Base-by-base conservation (phyloP, 2,113 vertebrate genomes). In the Xenopus laevis region DNA sequence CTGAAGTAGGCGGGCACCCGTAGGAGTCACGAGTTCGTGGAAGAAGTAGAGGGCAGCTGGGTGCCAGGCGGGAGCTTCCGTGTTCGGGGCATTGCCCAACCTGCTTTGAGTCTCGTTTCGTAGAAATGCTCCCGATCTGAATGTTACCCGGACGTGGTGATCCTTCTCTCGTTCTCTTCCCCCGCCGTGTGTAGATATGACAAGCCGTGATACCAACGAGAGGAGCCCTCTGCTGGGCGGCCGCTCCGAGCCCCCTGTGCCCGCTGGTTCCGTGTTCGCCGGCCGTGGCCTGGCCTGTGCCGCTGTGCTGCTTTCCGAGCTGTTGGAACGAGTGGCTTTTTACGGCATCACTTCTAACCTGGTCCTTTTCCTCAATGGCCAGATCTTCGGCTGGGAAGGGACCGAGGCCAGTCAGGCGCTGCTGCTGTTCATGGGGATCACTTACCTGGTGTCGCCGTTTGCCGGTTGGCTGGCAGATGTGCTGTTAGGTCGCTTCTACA, bases 381-480 rank as follows among this genome's bases (percentile, higher is more conserved):
- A 83, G 9, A 92, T 94, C 13, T 96, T 96, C 45, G 83, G 81
- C 80, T 99, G 97, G 97, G 91, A 98, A 81, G 97, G 95, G 0
- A 88, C 96, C 0, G 86, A 93, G 83, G 95, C 97, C 68, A 98
- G 95, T 83, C 95, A 98, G 90, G 92, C 93, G 10, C 89, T 94
- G 53, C 89, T 99, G 77, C 83, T 98, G 82, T 98, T 99, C 88
- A 96, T 98, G 97, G 97, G 96, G 78, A 86, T 98, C 71, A 95
- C 94, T 1, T 99, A 98, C 87, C 84, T 99, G 83, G 93, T 97
- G 79, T 98, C 97, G 0, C 97, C 97, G 0, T 97, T 99, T 65
- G 97, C 95, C 1, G 97, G 97, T 77, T 99, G 97, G 97, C 62
- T 98, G 88, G 97, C 97, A 0, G 97, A 99, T 3, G 97, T 95